A percentile compares a stretch with the other conserved stretches of the same genome.
phyloP scores from a whole-genome alignment of 2,888 invertebrate species.

The Aricia artaxerxes region DNA sequence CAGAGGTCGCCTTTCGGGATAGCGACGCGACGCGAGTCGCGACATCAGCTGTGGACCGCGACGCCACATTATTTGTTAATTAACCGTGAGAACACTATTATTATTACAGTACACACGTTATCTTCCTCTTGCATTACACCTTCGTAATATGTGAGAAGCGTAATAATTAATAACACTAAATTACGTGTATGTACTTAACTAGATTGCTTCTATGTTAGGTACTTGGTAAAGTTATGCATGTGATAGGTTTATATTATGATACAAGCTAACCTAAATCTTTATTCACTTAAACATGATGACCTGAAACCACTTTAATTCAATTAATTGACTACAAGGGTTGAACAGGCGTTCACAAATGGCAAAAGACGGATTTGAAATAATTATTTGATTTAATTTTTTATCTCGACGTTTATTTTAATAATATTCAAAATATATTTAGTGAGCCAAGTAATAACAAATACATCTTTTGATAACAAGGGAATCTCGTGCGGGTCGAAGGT shows the following conservation, averaged over 20 bases:
- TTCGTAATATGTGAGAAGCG: background rate
- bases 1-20: conserved; percentile 50
- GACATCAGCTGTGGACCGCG: conserved; percentile 71
- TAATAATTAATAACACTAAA: background rate
- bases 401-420: background rate
- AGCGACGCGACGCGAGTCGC: conserved; percentile 56
- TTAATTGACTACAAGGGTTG: background rate
- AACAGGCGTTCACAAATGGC: background rate
- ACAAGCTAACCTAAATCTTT: background rate
- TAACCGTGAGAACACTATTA: conserved; percentile 73
- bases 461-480: too few species aligned
- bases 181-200: background rate
- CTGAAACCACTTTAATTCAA: background rate
- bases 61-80: conserved; percentile 57
- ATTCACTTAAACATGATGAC: background rate
- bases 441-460: too few species aligned
- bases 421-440: background rate
- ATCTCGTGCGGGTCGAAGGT: background rate
- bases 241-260: background rate
- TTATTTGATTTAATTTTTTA: background rate
- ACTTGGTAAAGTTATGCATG: background rate
- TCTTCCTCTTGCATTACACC: background rate
- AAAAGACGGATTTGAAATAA: background rate
- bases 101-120: conserved; percentile 40
- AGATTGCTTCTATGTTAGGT: background rate